Evolutionary conservation across 2,113 vertebrate species (phyloP), one percentile per base, ranked within the genome.

Genomic region (Myiozetetes cayanensis): DNA sequence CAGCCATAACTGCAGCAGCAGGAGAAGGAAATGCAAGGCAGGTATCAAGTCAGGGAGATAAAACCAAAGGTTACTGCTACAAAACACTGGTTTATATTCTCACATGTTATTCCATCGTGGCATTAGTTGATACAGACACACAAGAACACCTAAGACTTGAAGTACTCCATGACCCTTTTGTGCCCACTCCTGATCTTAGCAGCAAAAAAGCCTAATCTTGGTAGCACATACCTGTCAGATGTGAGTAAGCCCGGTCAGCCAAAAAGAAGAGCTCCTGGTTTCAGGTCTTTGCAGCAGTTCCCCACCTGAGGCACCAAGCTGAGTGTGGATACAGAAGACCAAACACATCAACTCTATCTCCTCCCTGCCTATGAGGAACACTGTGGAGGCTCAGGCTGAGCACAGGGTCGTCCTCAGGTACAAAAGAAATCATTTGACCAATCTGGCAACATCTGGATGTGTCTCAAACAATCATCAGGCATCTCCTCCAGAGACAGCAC

Each of bases 1-100:
- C 73, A 67, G 65, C 28, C 56, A 14, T 31, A 84, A 94, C 20
- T 59, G 71, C 56, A 83, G 74, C 65, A 87, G 46, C 77, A 95
- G 79, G 2, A 66, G 15, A n/a, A 90, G 52, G 30, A 88, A 84
- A 47, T 1, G 14, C 9, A 39, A 85, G 52, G 49, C 24, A 85
- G 61, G 24, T 10, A 35, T 37, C 4, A 58, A 37, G 5, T 41
- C 30, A 59, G 12, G 31, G 17, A 72, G 43, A 39, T 1, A 13
- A 21, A 9, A 30, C 0, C 33, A 39, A 39, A 87, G 28, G 30
- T 70, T 71, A 37, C 6, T 55, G 13, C 25, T 49, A 65, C 30
- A 24, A 85, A 78, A 63, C 35, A 43, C 33, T 93, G 6, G 22
- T 89, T 90, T 76, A n/a, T 23, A 43, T 30, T 76, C 11, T 81